Evolutionary conservation across 2,888 invertebrate genomes (phyloP), one percentile per base, ranked within the genome.

Genomic region (Autographa pulchrina): DNA sequence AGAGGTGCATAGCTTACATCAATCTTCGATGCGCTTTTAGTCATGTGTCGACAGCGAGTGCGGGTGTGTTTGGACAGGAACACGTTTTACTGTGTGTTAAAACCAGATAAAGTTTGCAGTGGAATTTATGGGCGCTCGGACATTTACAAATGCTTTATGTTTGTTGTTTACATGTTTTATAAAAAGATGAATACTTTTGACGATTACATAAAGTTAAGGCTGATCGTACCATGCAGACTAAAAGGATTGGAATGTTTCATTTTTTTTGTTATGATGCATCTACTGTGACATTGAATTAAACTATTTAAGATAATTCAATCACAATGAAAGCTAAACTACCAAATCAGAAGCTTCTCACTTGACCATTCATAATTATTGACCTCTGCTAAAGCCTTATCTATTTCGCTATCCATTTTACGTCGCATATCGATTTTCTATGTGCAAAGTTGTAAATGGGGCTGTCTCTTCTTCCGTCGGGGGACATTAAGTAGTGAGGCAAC

Each of bases 1-100:
- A 81, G 62, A 76, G 41, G 74, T 77, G 74, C 70, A 75, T 78
- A 61, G 65, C 62, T 76, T 66, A 82, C 71, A 81, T 77, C 64
- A 62, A 77, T 78, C 73, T 74, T 64, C 64, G 43, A 70, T 70
- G 59, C 66, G 43, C 63, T 61, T 76, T 62, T 62, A 79, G 58
- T 65, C n/a, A 78, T 78, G 73, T 56, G 58, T 56, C 71, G 71
- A 70, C 61, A 25, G 65, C 62, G 63, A 70, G 38, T 66, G 61
- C 65, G 60, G 62, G 63, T 25, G 25, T 56, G 54, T 41, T 63
- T 60, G 65, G 0, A 77, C 67, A 48, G 66, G 70, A 20, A 70
- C 52, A 20, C 25, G 18, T 31, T 72, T 73, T 32, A 35, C 65
- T 65, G 48, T 65, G 56, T 68, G 59, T 20, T 48, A 18, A 58